Evolutionary conservation across 2,888 invertebrate genomes (phyloP), one percentile per base, ranked within the genome.

Genomic region (Sericinus montela): DNA sequence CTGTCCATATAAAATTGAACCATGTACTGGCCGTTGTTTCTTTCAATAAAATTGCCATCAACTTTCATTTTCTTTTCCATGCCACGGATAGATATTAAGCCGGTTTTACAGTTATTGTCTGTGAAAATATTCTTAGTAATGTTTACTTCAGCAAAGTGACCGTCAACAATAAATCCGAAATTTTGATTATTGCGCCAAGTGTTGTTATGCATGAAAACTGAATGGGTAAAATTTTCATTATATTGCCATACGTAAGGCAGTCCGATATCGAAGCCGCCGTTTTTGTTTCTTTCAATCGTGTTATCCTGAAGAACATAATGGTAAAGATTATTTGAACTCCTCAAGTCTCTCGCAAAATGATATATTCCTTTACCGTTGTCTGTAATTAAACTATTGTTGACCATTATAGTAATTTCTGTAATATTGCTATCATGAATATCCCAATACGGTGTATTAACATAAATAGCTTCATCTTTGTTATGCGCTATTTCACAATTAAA

Each of bases 41-140:
- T 90, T 58, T 92, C 91, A 52, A 98, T 94, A 42, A 90, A 84
- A 75, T 98, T 98, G 36, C 92, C 91, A 63, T 93, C 92, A 49
- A 99, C 94, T 51, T 92, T 91, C 80, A 99, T 91, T 63, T 95
- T 94, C 81, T 99, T 99, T 76, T 99, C 99, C 98, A 99, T 99
- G 7, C 99, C 99, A 52, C 92, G 91, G 19, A 98, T 88, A 0
- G 94, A 91, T 10, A 98, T 89, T 25, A 98, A 78, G 0, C 98
- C 96, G 10, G 87, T 90, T 61, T 93, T 93, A 64, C 99, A 99
- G 29, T 87, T 84, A 69, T 99, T 99, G 49, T 95, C 93, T 1
- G 92, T 91, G 69, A 98, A 98, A 5, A 92, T 84, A 73, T 97
- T 98, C 47, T 93, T 92, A 0, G 95, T 94, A 28, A 99, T 92